Evolutionary conservation across 2,888 invertebrate species (phyloP).

Genomic region (Epinotia ramella): DNA sequence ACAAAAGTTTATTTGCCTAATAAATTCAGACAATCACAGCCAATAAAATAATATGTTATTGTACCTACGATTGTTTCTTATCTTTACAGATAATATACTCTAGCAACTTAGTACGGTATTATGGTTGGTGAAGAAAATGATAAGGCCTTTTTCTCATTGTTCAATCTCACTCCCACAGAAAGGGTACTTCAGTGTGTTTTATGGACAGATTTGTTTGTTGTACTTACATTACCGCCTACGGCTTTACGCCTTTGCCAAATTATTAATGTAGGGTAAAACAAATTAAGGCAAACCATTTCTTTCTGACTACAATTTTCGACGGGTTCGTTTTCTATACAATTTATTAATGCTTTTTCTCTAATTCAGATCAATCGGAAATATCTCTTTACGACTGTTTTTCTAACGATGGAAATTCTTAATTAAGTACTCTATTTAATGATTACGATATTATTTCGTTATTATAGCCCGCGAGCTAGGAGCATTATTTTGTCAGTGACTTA

Average conservation of each 20-base stretch:
- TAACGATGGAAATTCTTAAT: too few relatives aligned
- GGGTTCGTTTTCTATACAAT: background rate
- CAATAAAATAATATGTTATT: constrained; percentile 1
- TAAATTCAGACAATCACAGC: background rate
- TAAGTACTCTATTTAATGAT: too few relatives aligned
- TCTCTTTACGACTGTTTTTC: too few relatives aligned
- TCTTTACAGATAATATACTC: constrained; percentile 5
- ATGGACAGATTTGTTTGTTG: constrained; percentile 53
- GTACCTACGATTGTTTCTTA: constrained; percentile 1
- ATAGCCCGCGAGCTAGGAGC: too few relatives aligned
- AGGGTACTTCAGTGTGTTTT: constrained; percentile 38
- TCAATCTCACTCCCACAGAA: constrained; percentile 45
- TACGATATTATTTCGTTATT: too few relatives aligned
- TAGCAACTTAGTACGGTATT: constrained; percentile 15
- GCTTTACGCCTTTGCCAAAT: constrained; percentile 49
- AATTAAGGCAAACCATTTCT: constrained; percentile 21
- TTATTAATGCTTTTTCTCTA: background rate
- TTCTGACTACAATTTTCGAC: constrained; percentile 10
- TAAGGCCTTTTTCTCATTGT: constrained; percentile 37
- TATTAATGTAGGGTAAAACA: constrained; percentile 29
- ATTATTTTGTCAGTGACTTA: too few relatives aligned
- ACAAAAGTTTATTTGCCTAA: background rate
- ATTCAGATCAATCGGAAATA: background rate
- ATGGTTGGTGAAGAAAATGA: constrained; percentile 21
- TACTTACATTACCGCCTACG: constrained; percentile 53